Evolutionary conservation across 2,888 invertebrate species (phyloP).

Genomic region (Nomada goodeniana): DNA sequence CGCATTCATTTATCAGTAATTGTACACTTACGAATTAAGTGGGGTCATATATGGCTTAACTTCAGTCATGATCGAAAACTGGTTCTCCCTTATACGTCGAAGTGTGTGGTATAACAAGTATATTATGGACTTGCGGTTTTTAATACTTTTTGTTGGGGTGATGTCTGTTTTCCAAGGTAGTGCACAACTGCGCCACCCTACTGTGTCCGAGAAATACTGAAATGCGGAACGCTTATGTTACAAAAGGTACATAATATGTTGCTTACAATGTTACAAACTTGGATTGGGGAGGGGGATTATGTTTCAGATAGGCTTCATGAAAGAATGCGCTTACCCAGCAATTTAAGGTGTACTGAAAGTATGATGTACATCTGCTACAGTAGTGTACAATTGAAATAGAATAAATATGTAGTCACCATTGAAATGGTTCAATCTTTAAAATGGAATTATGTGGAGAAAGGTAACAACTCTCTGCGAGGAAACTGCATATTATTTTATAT

Average conservation of each 20-base stretch:
- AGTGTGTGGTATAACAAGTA: constrained; percentile 32
- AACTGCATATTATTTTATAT: constrained; percentile 8
- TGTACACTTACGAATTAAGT: not conserved
- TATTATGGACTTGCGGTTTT: not conserved
- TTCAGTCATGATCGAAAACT: constrained; percentile 26
- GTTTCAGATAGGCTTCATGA: constrained; percentile 51
- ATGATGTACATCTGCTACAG: not conserved
- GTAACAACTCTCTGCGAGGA: constrained; percentile 30
- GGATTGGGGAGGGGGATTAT: constrained; percentile 18
- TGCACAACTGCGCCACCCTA: constrained; percentile 29
- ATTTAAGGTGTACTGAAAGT: constrained; percentile 1
- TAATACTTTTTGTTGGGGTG: constrained; percentile 40
- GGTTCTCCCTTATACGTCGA: not conserved
- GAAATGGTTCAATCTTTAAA: constrained; percentile 9
- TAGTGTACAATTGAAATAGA: constrained; percentile 28
- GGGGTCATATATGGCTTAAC: constrained; percentile 13
- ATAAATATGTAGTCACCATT: constrained; percentile 6
- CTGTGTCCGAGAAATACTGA: constrained; percentile 34
- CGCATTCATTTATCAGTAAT: constrained; percentile 13
- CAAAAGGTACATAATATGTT: constrained; percentile 30
- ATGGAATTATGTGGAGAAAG: constrained; percentile 6
- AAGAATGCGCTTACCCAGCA: constrained; percentile 17
- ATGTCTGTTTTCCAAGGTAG: constrained; percentile 55
- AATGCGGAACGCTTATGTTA: constrained; percentile 12
- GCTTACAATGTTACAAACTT: constrained; percentile 3